A percentile compares a stretch with the other conserved stretches of the same genome.
Conservation (phyloP, 2,888 invertebrate species). For the Drosophila bunnanda region DNA sequence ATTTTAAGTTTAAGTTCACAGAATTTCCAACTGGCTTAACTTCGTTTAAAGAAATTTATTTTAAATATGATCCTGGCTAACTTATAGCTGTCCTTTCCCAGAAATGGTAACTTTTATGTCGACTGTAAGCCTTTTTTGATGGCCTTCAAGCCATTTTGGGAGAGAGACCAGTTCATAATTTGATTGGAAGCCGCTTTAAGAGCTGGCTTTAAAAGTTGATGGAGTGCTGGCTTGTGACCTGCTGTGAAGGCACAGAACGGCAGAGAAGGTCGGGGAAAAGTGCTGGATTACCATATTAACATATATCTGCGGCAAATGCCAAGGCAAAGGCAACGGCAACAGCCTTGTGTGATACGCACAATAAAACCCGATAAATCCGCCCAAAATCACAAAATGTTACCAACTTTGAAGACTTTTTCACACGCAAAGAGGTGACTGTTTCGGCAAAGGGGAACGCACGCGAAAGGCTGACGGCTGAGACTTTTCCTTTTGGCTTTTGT, state of each 20-base stretch:
- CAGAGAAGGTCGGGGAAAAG: constrained; percentile 3
- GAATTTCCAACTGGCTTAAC: background rate
- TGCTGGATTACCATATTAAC: constrained; percentile 58
- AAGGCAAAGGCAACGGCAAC: constrained; percentile 47
- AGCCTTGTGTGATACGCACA: constrained; percentile 66
- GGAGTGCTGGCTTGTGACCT: constrained; percentile 26
- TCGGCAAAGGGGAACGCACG: constrained; percentile 13
- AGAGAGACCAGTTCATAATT: constrained; percentile 48
- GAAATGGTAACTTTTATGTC: constrained; percentile 15
- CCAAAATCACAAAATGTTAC: constrained; percentile 67
- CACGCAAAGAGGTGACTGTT: constrained; percentile 62
- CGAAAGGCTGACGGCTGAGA: constrained; percentile 12
- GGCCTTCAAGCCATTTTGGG: constrained; percentile 1
- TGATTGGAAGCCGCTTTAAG: constrained; percentile 52
- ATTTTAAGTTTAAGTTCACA: background rate
- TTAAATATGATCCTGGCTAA: constrained; percentile 8
- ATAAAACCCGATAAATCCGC: constrained; percentile 72
- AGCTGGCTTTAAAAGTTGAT: constrained; percentile 64
- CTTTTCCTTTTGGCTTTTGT: constrained; percentile 12
- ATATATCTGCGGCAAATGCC: constrained; percentile 68
- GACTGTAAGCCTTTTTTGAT: constrained; percentile 28
- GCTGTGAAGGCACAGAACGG: background rate
- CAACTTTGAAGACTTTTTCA: constrained; percentile 70
- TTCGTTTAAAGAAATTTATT: background rate
- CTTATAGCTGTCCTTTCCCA: constrained; percentile 3